Base-by-base conservation (phyloP, 2,888 invertebrate species). In the Petrolisthes manimaculis region DNA sequence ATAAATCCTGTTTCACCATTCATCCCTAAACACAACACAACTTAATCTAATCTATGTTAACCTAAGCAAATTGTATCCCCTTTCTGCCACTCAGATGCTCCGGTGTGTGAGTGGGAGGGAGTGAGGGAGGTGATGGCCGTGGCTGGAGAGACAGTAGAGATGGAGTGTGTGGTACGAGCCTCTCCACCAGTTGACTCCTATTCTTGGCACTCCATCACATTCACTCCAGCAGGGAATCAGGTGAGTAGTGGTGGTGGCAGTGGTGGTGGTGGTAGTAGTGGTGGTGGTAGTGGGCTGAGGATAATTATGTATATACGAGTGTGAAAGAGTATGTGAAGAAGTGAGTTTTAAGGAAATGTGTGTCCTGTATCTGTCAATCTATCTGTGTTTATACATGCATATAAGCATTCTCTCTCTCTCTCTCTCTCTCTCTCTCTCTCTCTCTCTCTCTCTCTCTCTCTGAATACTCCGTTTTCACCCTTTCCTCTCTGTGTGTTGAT, bases 81-180 rank as follows among this genome's bases (percentile, higher is more conserved):
- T 54, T n/a, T 21, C 51, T 78, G n/a, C n/a, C 14, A 53, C 54
- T 18, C 75, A 84, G 84, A 84, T 37, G 24, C 84, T 4, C 84
- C 84, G 0, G 75, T 84, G 75, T 84, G 84, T 12, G 84, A 75
- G 75, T 84, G 84, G 84, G 84, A 84, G 77, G 84, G 84, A 18
- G 84, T 61, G 78, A 9, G 86, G n/a, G 86, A 86, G 61, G 81
- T 86, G 74, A 54, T 86, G 86, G 86, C 86, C 5, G 81, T 75
- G 56, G 86, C 75, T 51, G 86, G 86, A 9, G 86, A 86, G 51
- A 75, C 55, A 51, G 86, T 86, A 21, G 86, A 86, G 86, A 86
- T 86, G 86, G 86, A 86, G 75, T 86, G 86, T 61, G 74, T 55
- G 5, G 80, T 86, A 12, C 74, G 86, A 6, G 86, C 86, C 9